Conservation (phyloP, 2,113 vertebrate species). For the Odocoileus hemionus region DNA sequence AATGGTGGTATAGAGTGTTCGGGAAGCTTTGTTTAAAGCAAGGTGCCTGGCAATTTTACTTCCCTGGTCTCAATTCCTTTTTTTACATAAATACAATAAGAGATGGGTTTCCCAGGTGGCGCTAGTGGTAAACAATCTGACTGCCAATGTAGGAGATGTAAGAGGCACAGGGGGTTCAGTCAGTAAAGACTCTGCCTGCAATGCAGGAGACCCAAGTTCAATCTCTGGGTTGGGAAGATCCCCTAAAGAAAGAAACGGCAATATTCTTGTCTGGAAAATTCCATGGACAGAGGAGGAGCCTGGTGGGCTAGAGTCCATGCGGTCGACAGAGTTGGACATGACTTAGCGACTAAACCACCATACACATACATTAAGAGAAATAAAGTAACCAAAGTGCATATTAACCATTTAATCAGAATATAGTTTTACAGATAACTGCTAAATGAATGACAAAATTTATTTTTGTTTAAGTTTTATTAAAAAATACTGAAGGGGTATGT, state of each 20-base stretch:
- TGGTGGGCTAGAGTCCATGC: background rate
- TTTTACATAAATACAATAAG: background rate
- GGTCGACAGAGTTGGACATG: background rate
- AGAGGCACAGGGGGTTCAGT: background rate
- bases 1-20: constrained; percentile 22
- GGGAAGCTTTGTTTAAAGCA: constrained; percentile 11
- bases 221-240: background rate
- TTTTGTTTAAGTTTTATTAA: constrained; percentile 21
- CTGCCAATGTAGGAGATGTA: background rate
- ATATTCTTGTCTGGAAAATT: background rate
- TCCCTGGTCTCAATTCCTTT: background rate
- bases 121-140: background rate
- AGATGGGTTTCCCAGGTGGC: background rate
- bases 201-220: background rate
- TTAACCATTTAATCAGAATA: background rate
- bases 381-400: background rate
- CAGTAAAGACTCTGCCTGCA: background rate
- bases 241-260: background rate
- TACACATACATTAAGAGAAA: background rate
- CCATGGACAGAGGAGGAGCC: background rate
- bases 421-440: background rate
- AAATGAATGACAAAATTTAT: background rate
- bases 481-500: background rate
- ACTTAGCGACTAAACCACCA: background rate
- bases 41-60: background rate